Percentiles rank a stretch among this genome's conserved stretches.
Conservation (phyloP, 2,113 vertebrate species). For the Nothobranchius furzeri region DNA sequence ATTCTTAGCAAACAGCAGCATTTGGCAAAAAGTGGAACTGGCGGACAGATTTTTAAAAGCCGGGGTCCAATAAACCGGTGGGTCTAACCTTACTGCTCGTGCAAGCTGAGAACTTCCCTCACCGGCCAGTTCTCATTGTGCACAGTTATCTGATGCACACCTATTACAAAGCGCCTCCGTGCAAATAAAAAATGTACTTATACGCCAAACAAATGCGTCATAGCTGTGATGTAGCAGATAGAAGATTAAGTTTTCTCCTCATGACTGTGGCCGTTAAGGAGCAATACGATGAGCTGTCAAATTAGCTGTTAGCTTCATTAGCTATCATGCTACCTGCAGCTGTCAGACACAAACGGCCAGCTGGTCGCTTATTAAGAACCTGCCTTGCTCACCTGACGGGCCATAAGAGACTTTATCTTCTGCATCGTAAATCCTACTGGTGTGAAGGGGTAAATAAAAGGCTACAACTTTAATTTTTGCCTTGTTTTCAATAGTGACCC, state of each 20-base stretch:
- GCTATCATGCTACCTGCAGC: constrained; percentile 32
- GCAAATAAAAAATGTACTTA: neutral
- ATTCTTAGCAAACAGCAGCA: neutral
- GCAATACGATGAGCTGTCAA: constrained; percentile 59
- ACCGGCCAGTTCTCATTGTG: constrained; percentile 30
- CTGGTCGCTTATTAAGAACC: neutral
- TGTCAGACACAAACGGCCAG: constrained; percentile 2
- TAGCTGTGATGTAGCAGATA: neutral
- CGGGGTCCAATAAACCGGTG: constrained; percentile 14
- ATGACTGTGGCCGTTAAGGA: constrained; percentile 3
- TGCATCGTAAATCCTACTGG: constrained; percentile 80
- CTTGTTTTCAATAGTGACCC: constrained; percentile 53
- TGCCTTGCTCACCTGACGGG: constrained; percentile 87
- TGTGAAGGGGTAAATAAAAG: neutral
- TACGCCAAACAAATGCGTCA: neutral
- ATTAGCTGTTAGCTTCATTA: constrained; percentile 57
- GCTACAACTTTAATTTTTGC: constrained; percentile 9
- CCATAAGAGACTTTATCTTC: constrained; percentile 97
- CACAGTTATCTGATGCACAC: constrained; percentile 8
- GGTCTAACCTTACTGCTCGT: constrained; percentile 24
- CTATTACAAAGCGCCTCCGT: rapidly evolving
- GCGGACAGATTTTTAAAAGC: constrained; percentile 13
- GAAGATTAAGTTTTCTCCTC: neutral
- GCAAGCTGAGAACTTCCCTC: constrained; percentile 52
- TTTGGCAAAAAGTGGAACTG: constrained; percentile 30